phyloP scores from a whole-genome alignment of 35 echinoderm and acorn worm genomes.

The Lytechinus pictus region DNA sequence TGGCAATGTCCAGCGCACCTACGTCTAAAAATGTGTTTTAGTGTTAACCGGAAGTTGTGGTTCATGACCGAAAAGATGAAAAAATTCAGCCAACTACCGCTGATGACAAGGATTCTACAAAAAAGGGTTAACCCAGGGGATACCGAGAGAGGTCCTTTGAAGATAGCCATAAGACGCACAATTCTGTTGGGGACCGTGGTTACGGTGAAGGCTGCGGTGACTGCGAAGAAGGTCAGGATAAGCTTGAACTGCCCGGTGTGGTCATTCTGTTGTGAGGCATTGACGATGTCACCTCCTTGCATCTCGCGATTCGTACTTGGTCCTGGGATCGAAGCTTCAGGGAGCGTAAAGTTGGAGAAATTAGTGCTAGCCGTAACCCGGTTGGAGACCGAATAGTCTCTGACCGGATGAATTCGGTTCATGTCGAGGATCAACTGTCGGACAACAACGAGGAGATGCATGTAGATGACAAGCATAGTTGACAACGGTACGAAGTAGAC shows the following conservation, averaged over 20 bases:
- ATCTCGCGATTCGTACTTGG: background rate
- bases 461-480: conserved; percentile 20
- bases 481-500: conserved; percentile 3
- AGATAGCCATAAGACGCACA: background rate
- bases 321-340: background rate
- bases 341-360: background rate
- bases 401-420: background rate
- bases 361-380: background rate
- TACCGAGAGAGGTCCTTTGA: background rate
- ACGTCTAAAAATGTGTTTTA: background rate
- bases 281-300: background rate
- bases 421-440: background rate
- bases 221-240: background rate
- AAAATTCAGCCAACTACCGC: background rate
- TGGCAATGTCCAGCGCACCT: background rate
- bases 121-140: background rate
- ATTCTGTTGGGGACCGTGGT: background rate
- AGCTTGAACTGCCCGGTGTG: background rate
- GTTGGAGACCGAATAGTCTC: background rate
- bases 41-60: background rate
- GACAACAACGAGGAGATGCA: background rate
- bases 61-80: conserved; percentile 29
- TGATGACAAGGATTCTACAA: background rate
- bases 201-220: background rate
- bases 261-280: background rate